Evolutionary conservation across 1,140 invertebrate species (phyloP).

Genomic region (Zaprionus kolodkinae): DNA sequence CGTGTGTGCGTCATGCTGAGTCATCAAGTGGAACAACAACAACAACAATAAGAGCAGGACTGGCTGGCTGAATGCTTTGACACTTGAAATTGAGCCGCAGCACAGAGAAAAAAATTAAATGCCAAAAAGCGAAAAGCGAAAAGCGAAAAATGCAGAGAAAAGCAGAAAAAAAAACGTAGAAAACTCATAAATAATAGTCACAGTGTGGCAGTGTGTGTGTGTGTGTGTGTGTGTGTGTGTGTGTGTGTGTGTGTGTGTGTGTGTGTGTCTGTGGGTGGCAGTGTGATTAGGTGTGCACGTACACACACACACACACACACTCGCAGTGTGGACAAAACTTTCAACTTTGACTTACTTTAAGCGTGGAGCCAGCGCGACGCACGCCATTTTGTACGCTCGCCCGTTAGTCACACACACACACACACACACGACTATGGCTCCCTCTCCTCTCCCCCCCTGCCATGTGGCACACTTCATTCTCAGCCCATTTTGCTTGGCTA

Average conservation of each 20-base stretch:
- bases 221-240: slow-evolving; percentile 9
- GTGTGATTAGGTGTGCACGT: slow-evolving; percentile 15
- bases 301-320: background rate
- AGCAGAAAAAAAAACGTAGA: slow-evolving; percentile 68
- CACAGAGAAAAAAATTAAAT: slow-evolving; percentile 59
- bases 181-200: slow-evolving; percentile 77
- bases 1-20: slow-evolving; percentile 52
- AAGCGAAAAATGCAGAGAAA: slow-evolving; percentile 71
- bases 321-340: slow-evolving; percentile 27
- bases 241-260: no score
- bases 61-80: slow-evolving; percentile 53
- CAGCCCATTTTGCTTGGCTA: slow-evolving; percentile 55
- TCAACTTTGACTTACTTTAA: slow-evolving; percentile 47
- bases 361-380: slow-evolving; percentile 5
- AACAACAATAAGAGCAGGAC: slow-evolving; percentile 9
- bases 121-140: slow-evolving; percentile 58
- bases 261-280: slow-evolving; percentile 6
- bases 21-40: slow-evolving; percentile 52
- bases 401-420: background rate
- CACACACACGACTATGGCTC: background rate
- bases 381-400: slow-evolving; percentile 27
- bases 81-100: slow-evolving; percentile 77
- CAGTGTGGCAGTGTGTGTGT: slow-evolving; percentile 12
- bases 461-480: slow-evolving; percentile 30
- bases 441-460: background rate